These are phyloP conservation scores for Spheniscus mendiculus DNA, from an alignment of 2,113 vertebrate species.

Conservation along the genomic window DNA sequence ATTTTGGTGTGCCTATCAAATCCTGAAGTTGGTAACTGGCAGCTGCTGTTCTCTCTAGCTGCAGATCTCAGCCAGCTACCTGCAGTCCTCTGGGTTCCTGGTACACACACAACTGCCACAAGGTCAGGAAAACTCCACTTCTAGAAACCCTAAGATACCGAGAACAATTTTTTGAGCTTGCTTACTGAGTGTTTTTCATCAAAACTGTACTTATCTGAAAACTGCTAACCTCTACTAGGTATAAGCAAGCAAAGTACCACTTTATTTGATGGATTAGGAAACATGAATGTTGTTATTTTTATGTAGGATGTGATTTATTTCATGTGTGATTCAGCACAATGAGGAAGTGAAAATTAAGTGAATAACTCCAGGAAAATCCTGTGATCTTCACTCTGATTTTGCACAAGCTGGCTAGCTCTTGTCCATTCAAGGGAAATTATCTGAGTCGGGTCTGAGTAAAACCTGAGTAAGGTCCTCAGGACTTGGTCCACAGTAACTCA, in stretches of 20 bases:
- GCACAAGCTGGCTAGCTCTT: not conserved
- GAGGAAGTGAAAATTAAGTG: not conserved
- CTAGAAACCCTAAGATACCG: not conserved
- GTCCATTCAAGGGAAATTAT: not conserved
- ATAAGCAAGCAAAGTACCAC: not conserved
- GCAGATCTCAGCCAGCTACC: not conserved
- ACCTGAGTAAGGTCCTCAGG: not conserved
- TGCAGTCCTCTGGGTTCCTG: not conserved
- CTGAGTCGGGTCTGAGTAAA: not conserved
- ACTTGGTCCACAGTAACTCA: not conserved
- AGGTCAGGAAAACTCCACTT: not conserved
- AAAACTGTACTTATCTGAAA: not conserved
- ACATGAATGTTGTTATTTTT: not conserved
- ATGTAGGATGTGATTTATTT: not conserved
- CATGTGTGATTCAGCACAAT: not conserved
- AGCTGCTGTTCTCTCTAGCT: not conserved
- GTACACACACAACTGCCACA: not conserved
- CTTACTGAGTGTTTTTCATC: not conserved
- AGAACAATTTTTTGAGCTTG: not conserved
- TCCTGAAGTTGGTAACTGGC: not conserved
- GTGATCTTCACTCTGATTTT: not conserved
- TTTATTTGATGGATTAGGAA: not conserved
- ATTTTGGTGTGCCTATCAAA: not conserved
- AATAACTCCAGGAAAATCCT: not conserved
- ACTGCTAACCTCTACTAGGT: not conserved